A percentile compares a stretch with the other conserved stretches of the same genome.
These are phyloP conservation scores for Rosalia funebris DNA, from an alignment of 2,888 invertebrate species.

Conservation along the genomic window DNA sequence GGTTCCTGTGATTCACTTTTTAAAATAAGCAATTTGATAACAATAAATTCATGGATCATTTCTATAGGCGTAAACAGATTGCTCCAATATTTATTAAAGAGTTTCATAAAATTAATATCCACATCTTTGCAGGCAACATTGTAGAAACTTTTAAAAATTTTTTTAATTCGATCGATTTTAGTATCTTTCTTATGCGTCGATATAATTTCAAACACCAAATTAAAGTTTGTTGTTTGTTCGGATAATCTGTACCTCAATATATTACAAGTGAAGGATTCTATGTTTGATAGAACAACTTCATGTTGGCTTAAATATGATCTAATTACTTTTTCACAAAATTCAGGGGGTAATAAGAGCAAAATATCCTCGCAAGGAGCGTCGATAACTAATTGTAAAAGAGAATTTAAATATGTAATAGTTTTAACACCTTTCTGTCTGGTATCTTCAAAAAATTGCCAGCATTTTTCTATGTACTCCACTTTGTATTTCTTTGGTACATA, in stretches of 20 bases:
- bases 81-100: neutral
- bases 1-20: neutral
- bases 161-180: constrained; percentile 2
- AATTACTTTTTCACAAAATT: constrained; percentile 11
- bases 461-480: constrained; percentile 29
- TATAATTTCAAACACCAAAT: constrained; percentile 15
- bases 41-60: constrained; percentile 22
- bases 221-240: constrained; percentile 23
- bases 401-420: too few species aligned
- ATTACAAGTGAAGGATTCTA: constrained; percentile 12
- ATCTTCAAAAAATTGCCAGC: constrained; percentile 35
- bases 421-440: too few species aligned
- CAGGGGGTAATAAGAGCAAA: too few species aligned
- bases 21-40: constrained; percentile 15
- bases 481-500: constrained; percentile 31
- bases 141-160: constrained; percentile 7
- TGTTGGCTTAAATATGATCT: constrained; percentile 13
- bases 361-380: too few species aligned
- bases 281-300: neutral
- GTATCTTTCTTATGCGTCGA: neutral
- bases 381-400: too few species aligned
- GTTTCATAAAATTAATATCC: neutral
- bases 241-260: constrained; percentile 17
- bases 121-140: neutral
- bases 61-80: constrained; percentile 18